Base-by-base conservation (phyloP, 2,888 invertebrate genomes). In the Panzeria rudis region DNA sequence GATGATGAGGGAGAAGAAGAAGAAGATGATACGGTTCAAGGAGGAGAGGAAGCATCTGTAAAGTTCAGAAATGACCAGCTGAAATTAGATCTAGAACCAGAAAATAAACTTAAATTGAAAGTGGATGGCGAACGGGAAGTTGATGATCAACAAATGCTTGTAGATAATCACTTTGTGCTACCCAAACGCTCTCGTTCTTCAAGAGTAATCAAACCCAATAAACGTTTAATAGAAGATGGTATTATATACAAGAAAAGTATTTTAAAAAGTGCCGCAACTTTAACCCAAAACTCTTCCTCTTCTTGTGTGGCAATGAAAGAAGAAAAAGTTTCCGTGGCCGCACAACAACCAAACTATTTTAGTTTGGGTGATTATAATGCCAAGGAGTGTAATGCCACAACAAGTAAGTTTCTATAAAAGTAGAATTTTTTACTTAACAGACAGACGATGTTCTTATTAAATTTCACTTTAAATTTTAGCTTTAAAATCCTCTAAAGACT, bases 161-260 rank as follows among this genome's bases (percentile, higher is more conserved):
- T 91, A 76, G 91, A 91, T 69, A 91, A 91, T 41, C 90, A 90
- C 91, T 97, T 97, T 93, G 95, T 96, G 41, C 93, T 97, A 85
- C 97, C 97, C 20, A 94, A 95, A 62, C 94, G 96, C 93, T 96
- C 95, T 17, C 96, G 97, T 91, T 97, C 97, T 54, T 97, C 97
- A 6, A 94, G 97, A 87, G 96, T 97, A 56, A 97, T 97, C 73
- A 97, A 97, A 91, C 97, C 97, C 52, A 97, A 97, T 90, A 97
- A 97, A 92, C 94, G 96, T 87, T 96, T 97, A 89, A 94, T 97
- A 76, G 96, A 96, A 89, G 94, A 94, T 83, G 94, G 95, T 86
- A 95, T 94, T 29, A 89, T 89, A 84, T 90, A 86, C 82, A 91
- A 84, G 84, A 89, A 83, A 88, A 92, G 73, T 61, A 38, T 62